phyloP scores from a whole-genome alignment of 2,797 vertebrate species.

The Myotis myotis region DNA sequence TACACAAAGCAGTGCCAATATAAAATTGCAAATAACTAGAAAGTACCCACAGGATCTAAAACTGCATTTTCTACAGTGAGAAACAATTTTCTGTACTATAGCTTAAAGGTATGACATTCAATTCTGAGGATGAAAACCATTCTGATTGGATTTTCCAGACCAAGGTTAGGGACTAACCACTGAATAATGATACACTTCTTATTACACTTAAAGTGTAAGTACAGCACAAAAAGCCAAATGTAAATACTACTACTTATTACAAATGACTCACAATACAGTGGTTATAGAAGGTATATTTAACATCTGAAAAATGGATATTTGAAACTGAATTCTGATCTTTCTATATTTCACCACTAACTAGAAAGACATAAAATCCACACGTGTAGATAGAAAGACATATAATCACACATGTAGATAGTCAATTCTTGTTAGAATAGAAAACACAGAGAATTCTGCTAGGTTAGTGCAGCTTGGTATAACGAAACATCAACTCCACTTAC shows the following conservation, averaged over 20 bases:
- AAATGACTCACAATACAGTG: not conserved
- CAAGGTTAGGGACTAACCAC: not conserved
- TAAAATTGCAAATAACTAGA: constrained; percentile 1
- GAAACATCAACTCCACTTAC: constrained; percentile 84
- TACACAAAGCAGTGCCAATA: not conserved
- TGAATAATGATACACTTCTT: not conserved
- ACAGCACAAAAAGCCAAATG: not conserved
- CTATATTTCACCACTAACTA: constrained; percentile 7
- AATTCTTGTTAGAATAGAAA: not conserved
- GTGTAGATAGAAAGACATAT: not conserved
- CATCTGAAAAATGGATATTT: not conserved
- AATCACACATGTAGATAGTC: not conserved
- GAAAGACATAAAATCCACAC: constrained; percentile 3
- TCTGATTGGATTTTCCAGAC: not conserved
- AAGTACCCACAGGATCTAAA: not conserved
- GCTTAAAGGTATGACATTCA: not conserved
- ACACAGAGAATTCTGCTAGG: not conserved
- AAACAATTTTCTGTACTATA: not conserved
- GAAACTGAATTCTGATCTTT: constrained; percentile 26
- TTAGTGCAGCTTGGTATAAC: not conserved
- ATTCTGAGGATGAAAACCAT: constrained; percentile 3
- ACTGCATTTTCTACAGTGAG: not conserved
- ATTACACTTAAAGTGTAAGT: not conserved
- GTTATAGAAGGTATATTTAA: not conserved
- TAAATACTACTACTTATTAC: not conserved